phyloP scores from a whole-genome alignment of 1,140 invertebrate species.

The Camponotus vicinus region DNA sequence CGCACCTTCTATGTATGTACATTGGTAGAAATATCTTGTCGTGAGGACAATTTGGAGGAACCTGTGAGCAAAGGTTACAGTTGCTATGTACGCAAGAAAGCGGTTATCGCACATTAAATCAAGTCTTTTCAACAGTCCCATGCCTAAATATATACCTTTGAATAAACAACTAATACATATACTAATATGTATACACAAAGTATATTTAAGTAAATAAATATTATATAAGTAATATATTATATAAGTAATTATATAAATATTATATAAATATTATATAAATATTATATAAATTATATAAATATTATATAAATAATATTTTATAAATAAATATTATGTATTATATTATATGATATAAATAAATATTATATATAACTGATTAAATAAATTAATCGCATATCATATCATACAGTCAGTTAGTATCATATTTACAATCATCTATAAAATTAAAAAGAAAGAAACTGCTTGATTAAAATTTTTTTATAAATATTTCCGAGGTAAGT shows the following conservation, averaged over 20 bases:
- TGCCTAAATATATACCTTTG: neutral
- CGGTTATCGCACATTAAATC: neutral
- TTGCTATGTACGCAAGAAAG: neutral
- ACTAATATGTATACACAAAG: neutral
- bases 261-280: no score
- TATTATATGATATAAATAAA: neutral
- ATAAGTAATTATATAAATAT: no score
- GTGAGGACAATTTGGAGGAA: neutral
- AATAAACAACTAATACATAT: neutral
- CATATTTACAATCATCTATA: neutral
- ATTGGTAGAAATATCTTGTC: neutral
- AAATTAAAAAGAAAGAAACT: no score
- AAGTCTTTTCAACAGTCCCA: neutral
- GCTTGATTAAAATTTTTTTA: no score
- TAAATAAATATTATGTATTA: no score
- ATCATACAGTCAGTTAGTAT: neutral
- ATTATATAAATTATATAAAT: neutral
- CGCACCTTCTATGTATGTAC: no score
- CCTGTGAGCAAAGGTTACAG: neutral
- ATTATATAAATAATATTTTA: neutral
- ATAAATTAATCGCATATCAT: neutral
- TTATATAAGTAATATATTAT: neutral
- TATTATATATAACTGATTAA: neutral
- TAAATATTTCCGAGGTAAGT: no score
- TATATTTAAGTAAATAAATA: neutral